These are phyloP conservation scores for Parnassius smintheus DNA, from an alignment of 2,888 invertebrate genomes.

Conservation along the genomic window DNA sequence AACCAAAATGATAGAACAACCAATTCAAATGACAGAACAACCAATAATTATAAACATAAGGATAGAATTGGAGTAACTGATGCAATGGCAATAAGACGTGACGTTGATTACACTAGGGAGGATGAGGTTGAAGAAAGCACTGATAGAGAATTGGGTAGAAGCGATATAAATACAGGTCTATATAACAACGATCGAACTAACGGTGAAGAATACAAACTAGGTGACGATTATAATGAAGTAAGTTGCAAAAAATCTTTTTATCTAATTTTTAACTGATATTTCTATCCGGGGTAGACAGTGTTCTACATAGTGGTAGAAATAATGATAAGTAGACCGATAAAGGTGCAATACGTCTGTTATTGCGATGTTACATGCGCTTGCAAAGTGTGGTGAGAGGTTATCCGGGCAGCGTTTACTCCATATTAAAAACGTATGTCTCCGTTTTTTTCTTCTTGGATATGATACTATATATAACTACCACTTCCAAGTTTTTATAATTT, in stretches of 20 bases:
- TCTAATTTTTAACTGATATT: too few species aligned
- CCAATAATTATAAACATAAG: neutral
- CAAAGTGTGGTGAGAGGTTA: too few species aligned
- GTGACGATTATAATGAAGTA: conserved; percentile 18
- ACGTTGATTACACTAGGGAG: neutral
- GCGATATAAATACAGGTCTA: neutral
- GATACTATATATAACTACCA: too few species aligned
- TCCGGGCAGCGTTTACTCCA: too few species aligned
- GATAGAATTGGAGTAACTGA: neutral
- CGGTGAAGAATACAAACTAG: conserved; percentile 1
- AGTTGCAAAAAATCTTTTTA: neutral
- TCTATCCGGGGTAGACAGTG: neutral
- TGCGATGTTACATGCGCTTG: too few species aligned
- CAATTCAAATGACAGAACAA: neutral
- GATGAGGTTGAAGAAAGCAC: conserved; percentile 5
- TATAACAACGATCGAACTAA: neutral
- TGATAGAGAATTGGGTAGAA: conserved; percentile 1
- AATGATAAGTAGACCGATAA: too few species aligned
- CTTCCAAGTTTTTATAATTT: too few species aligned
- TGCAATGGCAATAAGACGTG: conserved; percentile 2
- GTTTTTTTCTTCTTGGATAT: too few species aligned
- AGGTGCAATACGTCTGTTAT: too few species aligned
- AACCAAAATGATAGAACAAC: neutral
- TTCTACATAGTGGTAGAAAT: neutral
- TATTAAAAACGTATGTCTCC: too few species aligned